Evolutionary conservation across 2,113 vertebrate genomes (phyloP), one percentile per base, ranked within the genome.

Genomic region (Drymodes brunneopygia): DNA sequence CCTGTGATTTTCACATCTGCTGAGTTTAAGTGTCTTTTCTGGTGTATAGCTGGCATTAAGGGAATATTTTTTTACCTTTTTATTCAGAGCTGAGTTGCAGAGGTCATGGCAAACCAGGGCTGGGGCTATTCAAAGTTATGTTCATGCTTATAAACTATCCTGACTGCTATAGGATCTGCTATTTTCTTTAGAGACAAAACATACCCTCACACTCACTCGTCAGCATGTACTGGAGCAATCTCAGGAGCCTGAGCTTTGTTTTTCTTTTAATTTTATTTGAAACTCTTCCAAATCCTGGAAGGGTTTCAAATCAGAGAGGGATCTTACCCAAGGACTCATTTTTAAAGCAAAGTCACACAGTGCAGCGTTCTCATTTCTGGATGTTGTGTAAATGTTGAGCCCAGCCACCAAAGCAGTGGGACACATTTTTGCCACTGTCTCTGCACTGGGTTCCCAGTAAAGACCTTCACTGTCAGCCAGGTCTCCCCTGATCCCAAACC

Each of bases 131-230:
- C 92, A 94, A 96, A 96, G 72, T 95, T 94, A 94, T 90, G 48
- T 81, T 88, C 94, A 74, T 82, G 94, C 92, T 96, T 95, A 92
- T 95, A 95, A 96, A 95, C 92, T 83, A 38, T 88, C 93, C 50
- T 88, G 75, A 94, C 94, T 96, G 92, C 93, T 93, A 45, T 11
- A 95, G 79, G 79, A 69, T 86, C 70, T 86, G 75, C 78, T 96
- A 88, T 96, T 96, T 96, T 96, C 95, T 96, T 96, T 95, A 96
- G 93, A 96, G 95, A 96, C 95, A 96, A 95, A 97, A 90, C 92
- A 94, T 95, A 92, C 71, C 90, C 88, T 94, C 92, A 88, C 92
- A 92, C 90, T 96, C 95, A 93, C 81, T 95, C 56, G 11, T 86
- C 90, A 93, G 56, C 22, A 51, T 10, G 88, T 36, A 90, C 60